A percentile compares a stretch with the other conserved stretches of the same genome.
Evolutionary conservation across 2,797 vertebrate genomes (phyloP).

Genomic region (Xiphophorus birchmanni): DNA sequence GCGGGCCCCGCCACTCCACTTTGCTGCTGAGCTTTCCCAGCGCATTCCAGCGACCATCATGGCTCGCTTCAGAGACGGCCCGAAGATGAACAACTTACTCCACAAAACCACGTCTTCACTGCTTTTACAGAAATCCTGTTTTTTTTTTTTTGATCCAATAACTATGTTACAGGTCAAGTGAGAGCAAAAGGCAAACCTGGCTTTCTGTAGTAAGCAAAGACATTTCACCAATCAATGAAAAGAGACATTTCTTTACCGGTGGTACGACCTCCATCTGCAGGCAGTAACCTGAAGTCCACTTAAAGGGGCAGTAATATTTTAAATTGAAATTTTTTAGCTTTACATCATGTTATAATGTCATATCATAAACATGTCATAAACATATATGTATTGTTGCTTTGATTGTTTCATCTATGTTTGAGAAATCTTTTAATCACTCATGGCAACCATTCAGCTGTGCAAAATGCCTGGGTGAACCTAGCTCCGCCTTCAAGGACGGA

Average conservation of each 20-base stretch:
- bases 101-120: neutral
- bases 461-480: too few species aligned
- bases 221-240: neutral
- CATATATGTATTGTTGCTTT: too few species aligned
- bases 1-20: constrained; percentile 58
- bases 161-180: neutral
- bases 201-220: neutral
- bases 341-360: too few species aligned
- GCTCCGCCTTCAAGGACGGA: too few species aligned
- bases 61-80: constrained; percentile 45
- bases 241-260: neutral
- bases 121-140: neutral
- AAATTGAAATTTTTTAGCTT: too few species aligned
- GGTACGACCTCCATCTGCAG: neutral
- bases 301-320: neutral
- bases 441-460: too few species aligned
- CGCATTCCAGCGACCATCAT: constrained; percentile 69
- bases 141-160: neutral
- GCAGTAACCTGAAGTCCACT: neutral
- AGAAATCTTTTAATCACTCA: too few species aligned
- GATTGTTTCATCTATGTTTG: too few species aligned
- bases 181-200: neutral
- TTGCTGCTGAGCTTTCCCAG: constrained; percentile 67
- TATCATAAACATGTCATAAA: too few species aligned
- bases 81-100: constrained; percentile 6